Evolutionary conservation across 2,797 vertebrate genomes (phyloP), one percentile per base, ranked within the genome.

Genomic region (Hydrocynus forskahlii): DNA sequence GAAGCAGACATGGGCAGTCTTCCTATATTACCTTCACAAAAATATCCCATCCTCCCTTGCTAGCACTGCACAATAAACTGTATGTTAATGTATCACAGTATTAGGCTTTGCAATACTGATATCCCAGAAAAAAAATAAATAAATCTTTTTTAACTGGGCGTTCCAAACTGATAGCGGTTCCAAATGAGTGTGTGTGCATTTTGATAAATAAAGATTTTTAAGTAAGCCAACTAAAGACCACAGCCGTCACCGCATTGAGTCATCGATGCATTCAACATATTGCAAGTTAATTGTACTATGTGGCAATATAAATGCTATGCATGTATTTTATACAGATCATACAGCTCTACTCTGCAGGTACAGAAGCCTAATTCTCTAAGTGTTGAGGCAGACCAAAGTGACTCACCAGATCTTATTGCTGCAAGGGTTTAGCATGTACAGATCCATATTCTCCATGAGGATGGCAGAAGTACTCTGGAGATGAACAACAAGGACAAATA

Each of bases 391-490:
- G 35, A 62, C 3, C 23, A 48, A 12, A 52, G 43, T 60, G 69
- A 88, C 96, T 92, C 89, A 99, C 98, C 98, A 99, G 89, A 99
- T 98, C 93, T 99, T 99, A 90, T 96, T 97, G 93, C 98, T 99
- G 93, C 98, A 99, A 23, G 98, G 98, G 92, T 99, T 99, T 78
- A 99, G 90, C 98, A 99, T 99, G 87, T 99, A 99, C 79, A 99
- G 95, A 83, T 99, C 98, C 97, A 99, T 99, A 77, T 99, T 99
- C 91, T 99, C 97, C 94, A 97, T 98, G 71, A 99, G 93, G 92
- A 99, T 99, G 87, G 97, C 97, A 83, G 97, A 98, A 63, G 96
- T 99, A 88, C 97, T 99, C 97, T 99, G 87, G 70, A 75, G 78
- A 12, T 60, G 4, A 62, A 68, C 21, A 78, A 14, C 35, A 68